These are phyloP conservation scores for Scolanthus callimorphus DNA, from an alignment of 92 coral and sea anemone genomes.

Conservation along the genomic window DNA sequence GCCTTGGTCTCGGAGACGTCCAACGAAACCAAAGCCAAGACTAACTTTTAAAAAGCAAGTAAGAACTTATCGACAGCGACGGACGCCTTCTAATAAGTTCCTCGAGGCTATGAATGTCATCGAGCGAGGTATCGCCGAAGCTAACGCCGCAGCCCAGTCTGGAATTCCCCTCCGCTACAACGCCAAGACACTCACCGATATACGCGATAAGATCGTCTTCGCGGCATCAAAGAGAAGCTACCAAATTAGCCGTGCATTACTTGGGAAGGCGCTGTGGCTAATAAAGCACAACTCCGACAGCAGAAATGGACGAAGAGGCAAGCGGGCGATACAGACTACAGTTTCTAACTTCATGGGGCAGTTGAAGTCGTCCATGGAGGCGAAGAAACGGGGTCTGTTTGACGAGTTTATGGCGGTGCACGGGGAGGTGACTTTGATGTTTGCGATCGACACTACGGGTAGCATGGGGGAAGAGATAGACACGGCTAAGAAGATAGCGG, in stretches of 20 bases:
- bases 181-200: background rate
- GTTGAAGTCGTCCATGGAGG: constrained; percentile 52
- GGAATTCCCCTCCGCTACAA: constrained; percentile 7
- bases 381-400: constrained; percentile 43
- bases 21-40: constrained; percentile 1
- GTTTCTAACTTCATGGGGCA: constrained; percentile 54
- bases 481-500: constrained; percentile 71
- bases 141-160: constrained; percentile 28
- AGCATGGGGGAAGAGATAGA: constrained; percentile 79
- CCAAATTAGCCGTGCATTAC: constrained; percentile 29
- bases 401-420: constrained; percentile 83
- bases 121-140: constrained; percentile 71
- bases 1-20: background rate
- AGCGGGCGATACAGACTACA: constrained; percentile 41
- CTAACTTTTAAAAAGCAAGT: constrained; percentile 23
- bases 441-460: constrained; percentile 92
- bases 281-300: constrained; percentile 5
- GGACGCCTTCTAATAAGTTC: constrained; percentile 75
- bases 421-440: constrained; percentile 90
- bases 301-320: constrained; percentile 10
- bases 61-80: constrained; percentile 49
- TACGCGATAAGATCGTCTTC: constrained; percentile 13
- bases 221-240: constrained; percentile 39
- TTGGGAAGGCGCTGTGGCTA: constrained; percentile 47
- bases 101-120: constrained; percentile 69